Evolutionary conservation across 2,797 vertebrate genomes (phyloP).

Genomic region (Oreochromis grahami): DNA sequence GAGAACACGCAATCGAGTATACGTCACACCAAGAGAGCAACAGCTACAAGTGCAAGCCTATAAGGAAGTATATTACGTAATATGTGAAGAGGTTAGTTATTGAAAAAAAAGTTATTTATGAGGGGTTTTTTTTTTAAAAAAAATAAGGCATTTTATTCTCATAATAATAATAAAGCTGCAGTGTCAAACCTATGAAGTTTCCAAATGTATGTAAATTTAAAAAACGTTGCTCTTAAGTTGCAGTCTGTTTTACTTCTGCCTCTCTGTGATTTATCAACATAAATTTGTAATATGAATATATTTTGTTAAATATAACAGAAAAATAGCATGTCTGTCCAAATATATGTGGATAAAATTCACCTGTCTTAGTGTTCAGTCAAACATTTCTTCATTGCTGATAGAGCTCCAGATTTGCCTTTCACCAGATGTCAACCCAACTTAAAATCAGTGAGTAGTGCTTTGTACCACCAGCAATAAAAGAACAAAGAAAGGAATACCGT

Average conservation of each 20-base stretch:
- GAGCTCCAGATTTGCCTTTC: not conserved
- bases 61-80: not conserved
- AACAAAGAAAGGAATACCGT: not conserved
- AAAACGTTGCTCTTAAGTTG: not conserved
- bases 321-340: not conserved
- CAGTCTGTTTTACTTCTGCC: not conserved
- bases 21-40: not conserved
- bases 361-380: not conserved
- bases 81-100: not conserved
- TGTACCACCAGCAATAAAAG: not conserved
- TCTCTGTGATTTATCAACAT: not conserved
- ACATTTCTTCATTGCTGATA: not conserved
- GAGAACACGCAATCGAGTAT: not conserved
- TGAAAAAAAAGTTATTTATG: not conserved
- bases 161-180: not conserved
- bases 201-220: not conserved
- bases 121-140: fast-evolving
- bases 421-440: not conserved
- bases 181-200: not conserved
- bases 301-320: not conserved
- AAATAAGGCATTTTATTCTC: not conserved
- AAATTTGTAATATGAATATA: not conserved
- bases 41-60: not conserved
- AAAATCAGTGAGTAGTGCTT: not conserved
- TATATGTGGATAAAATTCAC: not conserved